Evolutionary conservation across 2,797 vertebrate genomes (phyloP).

Genomic region (Amniataba percoides): DNA sequence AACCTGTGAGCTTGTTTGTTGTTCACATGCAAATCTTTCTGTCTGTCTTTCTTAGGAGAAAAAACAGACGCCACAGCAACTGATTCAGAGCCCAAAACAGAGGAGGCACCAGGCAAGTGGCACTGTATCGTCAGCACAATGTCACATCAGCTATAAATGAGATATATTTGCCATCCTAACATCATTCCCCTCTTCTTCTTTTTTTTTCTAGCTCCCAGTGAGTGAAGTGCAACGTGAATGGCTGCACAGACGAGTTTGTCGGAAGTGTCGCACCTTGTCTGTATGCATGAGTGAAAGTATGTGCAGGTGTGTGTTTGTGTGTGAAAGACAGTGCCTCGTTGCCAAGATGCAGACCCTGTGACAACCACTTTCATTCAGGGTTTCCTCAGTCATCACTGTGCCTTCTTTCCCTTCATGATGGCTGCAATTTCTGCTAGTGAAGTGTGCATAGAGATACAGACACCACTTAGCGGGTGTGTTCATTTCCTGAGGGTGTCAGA

Average conservation of each 20-base stretch:
- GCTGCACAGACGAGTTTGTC: constrained; percentile 43
- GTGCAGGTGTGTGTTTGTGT: constrained; percentile 16
- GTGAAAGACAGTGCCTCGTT: constrained; percentile 66
- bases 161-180: background rate
- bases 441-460: constrained; percentile 57
- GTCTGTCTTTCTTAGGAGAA: constrained; percentile 44
- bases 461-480: constrained; percentile 35
- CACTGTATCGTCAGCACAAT: background rate
- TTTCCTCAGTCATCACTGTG: constrained; percentile 73
- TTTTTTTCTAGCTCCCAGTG: constrained; percentile 73
- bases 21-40: background rate
- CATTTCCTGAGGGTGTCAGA: constrained; percentile 34
- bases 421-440: constrained; percentile 37
- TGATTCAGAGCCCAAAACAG: constrained; percentile 59
- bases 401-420: constrained; percentile 59
- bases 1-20: background rate
- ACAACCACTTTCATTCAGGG: constrained; percentile 55
- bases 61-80: constrained; percentile 53
- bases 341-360: constrained; percentile 81
- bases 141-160: background rate
- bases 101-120: constrained; percentile 71
- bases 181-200: constrained; percentile 18
- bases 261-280: constrained; percentile 34
- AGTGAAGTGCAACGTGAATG: constrained; percentile 53
- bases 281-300: constrained; percentile 44